Base-by-base conservation (phyloP, 37 sponge, comb jelly and placozoan genomes). In the Aphrocallistes beatrix region DNA sequence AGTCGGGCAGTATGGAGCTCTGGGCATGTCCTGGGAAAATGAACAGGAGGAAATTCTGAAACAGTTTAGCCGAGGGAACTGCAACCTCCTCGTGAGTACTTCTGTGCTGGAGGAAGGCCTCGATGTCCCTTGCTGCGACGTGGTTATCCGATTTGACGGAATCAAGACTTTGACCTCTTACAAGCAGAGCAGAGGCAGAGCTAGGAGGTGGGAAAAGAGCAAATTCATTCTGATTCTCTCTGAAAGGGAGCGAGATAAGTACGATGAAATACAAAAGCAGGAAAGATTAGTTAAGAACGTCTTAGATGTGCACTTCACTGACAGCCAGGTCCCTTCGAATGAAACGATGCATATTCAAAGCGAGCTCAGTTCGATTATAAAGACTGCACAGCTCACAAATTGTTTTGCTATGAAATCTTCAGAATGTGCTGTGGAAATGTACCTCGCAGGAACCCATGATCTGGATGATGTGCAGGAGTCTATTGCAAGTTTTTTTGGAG, bases 41-140 rank as follows among this genome's bases (percentile, higher is more conserved):
- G 89, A 88, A 50, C 93, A 93, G 40, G 36, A 84, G 0, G 21
- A 37, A 36, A 88, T 60, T 9, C 84, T 93, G 23, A 50, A 87
- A 23, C 75, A 36, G n/a, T 90, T 93, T 60, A 51, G 85, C 9
- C 21, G 28, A 0, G 89, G 86, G 0, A 51, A 81, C 0, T 90
- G 51, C 48, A 90, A 93, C 51, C 84, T 93, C 0, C 82, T 93
- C 19, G 86, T 88, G n/a, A 36, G 91, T 17, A 93, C 93, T 0
- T 88, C 93, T 23, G 90, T 93, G 0, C 85, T 89, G 37, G 91
- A 90, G 39, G 91, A 93, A 88, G 93, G 93, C 10, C 37, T 93
- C 17, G 93, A 93, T 82, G 82, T 90, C 30, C 89, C 90, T 69
- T 91, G 49, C 0, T 93, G 93, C 38, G 90, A 93, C 51, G 37